These are phyloP conservation scores for Chamaea fasciata DNA, from an alignment of 2,113 vertebrate genomes.

Conservation along the genomic window DNA sequence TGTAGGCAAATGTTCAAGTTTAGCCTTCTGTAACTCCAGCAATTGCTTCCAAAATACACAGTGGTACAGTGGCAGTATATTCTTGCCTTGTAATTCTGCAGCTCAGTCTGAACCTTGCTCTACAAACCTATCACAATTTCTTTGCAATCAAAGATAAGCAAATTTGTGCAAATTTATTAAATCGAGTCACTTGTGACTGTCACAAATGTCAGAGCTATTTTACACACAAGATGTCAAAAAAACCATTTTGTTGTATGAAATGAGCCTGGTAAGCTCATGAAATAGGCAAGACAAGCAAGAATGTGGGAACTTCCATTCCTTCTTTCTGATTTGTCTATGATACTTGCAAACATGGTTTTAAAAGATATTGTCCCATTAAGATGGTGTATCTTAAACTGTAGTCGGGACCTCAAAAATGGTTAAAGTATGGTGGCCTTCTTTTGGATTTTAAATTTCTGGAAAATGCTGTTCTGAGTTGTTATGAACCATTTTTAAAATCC, in stretches of 20 bases:
- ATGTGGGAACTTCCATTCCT: not conserved
- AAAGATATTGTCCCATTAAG: not conserved
- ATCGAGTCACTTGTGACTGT: not conserved
- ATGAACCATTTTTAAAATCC: not conserved
- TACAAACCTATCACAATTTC: not conserved
- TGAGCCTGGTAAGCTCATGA: not conserved
- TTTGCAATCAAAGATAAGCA: not conserved
- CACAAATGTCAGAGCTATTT: not conserved
- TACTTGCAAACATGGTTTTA: not conserved
- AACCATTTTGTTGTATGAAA: not conserved
- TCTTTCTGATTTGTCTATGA: not conserved
- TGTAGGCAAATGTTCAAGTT: not conserved
- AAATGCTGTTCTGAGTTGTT: not conserved
- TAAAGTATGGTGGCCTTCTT: not conserved
- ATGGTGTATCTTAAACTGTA: not conserved
- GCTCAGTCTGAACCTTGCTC: not conserved
- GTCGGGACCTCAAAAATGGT: not conserved
- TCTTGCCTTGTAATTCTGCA: not conserved
- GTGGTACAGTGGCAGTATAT: not conserved
- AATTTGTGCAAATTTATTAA: not conserved
- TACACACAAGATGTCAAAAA: not conserved
- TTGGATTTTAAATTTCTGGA: not conserved
- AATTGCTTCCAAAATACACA: not conserved
- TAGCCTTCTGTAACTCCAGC: not conserved
- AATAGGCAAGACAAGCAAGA: not conserved